Percentiles rank a stretch among this genome's conserved stretches.
Evolutionary conservation across 2,113 vertebrate genomes (phyloP).

Genomic region (Carollia perspicillata): DNA sequence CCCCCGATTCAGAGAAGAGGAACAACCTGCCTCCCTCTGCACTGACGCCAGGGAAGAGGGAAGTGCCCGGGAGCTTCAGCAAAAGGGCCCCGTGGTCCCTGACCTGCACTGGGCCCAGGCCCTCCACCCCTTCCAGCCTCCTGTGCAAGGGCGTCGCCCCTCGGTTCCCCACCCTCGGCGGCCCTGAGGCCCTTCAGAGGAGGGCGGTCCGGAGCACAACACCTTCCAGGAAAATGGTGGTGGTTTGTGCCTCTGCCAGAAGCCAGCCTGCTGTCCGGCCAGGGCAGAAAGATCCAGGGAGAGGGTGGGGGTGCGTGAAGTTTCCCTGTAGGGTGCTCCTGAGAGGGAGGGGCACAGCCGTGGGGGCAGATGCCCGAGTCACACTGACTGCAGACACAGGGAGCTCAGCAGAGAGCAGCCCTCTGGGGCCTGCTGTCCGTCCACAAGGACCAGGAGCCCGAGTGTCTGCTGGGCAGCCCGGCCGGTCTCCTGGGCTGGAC

Average conservation of each 20-base stretch:
- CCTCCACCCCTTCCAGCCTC: neutral
- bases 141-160: no score
- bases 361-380: neutral
- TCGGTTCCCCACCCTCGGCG: no score
- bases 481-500: no score
- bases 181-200: neutral
- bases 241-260: neutral
- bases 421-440: no score
- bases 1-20: neutral
- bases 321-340: fast-evolving
- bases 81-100: neutral
- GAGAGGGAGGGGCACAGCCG: neutral
- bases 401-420: neutral
- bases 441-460: no score
- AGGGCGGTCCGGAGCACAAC: neutral
- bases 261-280: fast-evolving
- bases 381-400: neutral
- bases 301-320: neutral
- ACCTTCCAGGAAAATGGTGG: neutral
- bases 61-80: neutral
- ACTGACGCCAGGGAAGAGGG: neutral
- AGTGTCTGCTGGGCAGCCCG: no score
- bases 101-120: neutral
- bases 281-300: neutral
- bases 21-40: neutral